Base-by-base conservation (phyloP, 2,113 vertebrate species). In the Crotalus tigris region DNA sequence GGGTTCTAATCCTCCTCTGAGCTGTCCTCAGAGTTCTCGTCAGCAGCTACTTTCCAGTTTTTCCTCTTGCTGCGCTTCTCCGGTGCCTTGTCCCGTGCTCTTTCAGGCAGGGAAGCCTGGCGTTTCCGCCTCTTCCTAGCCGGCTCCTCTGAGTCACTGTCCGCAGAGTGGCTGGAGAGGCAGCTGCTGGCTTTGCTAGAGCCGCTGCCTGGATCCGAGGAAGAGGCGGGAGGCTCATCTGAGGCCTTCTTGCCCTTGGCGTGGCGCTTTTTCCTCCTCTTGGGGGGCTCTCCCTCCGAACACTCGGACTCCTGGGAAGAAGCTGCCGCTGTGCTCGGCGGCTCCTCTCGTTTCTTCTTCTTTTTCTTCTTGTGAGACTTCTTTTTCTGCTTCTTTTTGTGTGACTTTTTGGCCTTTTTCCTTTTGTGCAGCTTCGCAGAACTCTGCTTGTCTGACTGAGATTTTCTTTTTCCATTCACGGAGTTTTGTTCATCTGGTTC, bases 311-410 rank as follows among this genome's bases (percentile, higher is more conserved):
- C 97, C 44, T 17, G 96, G 51, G 97, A 98, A 5, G 98, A 97
- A 59, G 97, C 97, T 53, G 96, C 97, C 17, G 94, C 95, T 53
- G 93, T 15, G 94, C 93, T 97, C 49, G 64, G 96, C 5, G 96
- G 97, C 93, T 51, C 49, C 61, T 97, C 98, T 13, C 96, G 97
- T 97, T 98, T 98, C 97, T 96, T 98, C 96, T 98, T 98, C 96
- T 98, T 98, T 96, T 98, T 98, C 69, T 98, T 98, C 97, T 99
- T 98, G 93, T 98, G 98, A 3, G 98, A 98, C 92, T 96, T 98
- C 57, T 98, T 99, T 97, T 98, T 99, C 93, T 98, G 99, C 92
- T 98, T 99, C 94, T 98, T 99, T 92, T 98, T 98, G 61, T 98
- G 98, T 0, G 98, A 98, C 94, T 99, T 99, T 96, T 99, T 99